Conservation (phyloP, 2,888 invertebrate species). For the Halictus ligatus region DNA sequence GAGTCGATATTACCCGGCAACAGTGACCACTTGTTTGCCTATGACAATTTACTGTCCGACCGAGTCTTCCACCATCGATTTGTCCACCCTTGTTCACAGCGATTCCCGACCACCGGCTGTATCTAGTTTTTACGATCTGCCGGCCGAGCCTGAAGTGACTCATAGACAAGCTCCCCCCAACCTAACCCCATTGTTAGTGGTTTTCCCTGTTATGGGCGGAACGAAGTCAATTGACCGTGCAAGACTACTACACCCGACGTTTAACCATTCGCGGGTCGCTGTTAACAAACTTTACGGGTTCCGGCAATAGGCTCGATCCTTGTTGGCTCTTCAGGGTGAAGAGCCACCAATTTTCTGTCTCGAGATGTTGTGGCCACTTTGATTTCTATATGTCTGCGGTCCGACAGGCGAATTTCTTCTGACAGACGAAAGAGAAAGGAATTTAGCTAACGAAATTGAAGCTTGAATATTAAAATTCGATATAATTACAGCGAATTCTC, state of each 20-base stretch:
- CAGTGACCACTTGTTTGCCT: constrained; percentile 35
- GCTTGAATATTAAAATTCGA: too few species aligned
- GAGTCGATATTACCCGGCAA: constrained; percentile 17
- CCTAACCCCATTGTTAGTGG: neutral
- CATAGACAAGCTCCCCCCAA: neutral
- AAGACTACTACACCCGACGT: neutral
- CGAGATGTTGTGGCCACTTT: neutral
- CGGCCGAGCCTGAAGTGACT: neutral
- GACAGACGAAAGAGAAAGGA: too few species aligned
- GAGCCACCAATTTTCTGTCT: neutral
- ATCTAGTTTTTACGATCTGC: constrained; percentile 6
- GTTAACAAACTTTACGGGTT: neutral
- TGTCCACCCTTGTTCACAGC: constrained; percentile 32
- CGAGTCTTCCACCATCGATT: constrained; percentile 36
- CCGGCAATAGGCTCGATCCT: neutral
- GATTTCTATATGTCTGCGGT: neutral
- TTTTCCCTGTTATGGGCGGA: constrained; percentile 2
- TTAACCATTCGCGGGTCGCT: neutral
- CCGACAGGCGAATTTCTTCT: too few species aligned
- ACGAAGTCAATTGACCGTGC: constrained; percentile 4
- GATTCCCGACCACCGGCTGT: constrained; percentile 11
- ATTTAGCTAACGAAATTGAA: too few species aligned
- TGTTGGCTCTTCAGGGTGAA: neutral
- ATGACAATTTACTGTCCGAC: constrained; percentile 10
- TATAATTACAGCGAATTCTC: too few species aligned